Conservation (phyloP, 2,113 vertebrate genomes). For the Nothoprocta perdicaria region DNA sequence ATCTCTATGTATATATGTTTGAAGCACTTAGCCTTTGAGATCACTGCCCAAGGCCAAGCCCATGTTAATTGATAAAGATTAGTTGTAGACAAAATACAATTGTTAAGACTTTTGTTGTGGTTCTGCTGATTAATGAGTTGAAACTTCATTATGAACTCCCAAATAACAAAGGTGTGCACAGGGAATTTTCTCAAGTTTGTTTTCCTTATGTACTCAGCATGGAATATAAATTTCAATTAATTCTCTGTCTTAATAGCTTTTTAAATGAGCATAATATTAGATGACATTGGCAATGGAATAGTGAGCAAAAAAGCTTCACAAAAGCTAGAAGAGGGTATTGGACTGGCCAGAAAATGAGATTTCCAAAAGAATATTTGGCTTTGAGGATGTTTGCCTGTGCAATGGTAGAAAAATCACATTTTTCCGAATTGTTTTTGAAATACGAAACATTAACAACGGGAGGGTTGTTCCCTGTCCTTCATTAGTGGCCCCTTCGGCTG, state of each 20-base stretch:
- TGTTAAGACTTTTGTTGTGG: background rate
- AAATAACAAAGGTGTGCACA: background rate
- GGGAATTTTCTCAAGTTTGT: background rate
- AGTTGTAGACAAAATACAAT: background rate
- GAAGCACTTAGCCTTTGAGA: background rate
- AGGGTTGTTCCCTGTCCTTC: background rate
- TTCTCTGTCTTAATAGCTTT: background rate
- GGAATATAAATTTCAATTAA: background rate
- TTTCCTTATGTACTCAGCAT: background rate
- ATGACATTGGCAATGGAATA: background rate
- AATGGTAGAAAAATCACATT: background rate
- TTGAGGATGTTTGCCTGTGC: background rate
- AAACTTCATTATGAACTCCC: background rate
- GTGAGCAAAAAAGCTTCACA: accelerated
- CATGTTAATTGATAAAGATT: background rate
- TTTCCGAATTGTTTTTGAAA: background rate
- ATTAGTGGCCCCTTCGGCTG: accelerated
- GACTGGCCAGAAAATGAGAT: background rate
- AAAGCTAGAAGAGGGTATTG: background rate
- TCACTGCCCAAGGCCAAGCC: background rate
- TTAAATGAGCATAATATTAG: background rate
- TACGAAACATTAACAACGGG: accelerated
- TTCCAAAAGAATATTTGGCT: background rate
- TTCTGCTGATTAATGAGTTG: background rate
- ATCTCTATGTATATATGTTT: no score